Conservation (phyloP, 2,888 invertebrate species). For the Eremobia ochroleuca region DNA sequence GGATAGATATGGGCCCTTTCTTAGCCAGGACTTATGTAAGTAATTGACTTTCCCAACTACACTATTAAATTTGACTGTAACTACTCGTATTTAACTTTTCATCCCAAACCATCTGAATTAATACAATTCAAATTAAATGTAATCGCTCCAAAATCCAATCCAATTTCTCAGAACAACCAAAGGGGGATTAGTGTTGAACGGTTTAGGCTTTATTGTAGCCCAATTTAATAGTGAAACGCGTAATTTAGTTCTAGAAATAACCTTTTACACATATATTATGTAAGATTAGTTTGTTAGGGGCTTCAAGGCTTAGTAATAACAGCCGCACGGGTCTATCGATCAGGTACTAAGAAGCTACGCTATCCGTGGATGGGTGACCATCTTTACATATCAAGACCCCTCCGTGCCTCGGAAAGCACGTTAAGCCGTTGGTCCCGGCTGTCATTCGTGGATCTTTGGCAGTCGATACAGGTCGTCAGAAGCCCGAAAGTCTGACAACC, state of each 20-base stretch:
- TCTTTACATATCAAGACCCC: no score
- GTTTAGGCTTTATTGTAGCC: conserved; percentile 13
- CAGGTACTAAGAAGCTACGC: no score
- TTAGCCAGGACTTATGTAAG: conserved; percentile 20
- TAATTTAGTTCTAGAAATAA: conserved; percentile 7
- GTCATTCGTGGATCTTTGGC: background rate
- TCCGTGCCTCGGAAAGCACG: background rate
- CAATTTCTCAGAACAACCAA: conserved; percentile 52
- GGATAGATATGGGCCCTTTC: conserved; percentile 31
- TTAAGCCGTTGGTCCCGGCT: background rate
- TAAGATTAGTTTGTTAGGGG: background rate
- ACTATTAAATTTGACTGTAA: conserved; percentile 32
- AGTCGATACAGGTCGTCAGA: background rate
- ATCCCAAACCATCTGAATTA: conserved; percentile 51
- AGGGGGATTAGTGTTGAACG: conserved; percentile 36
- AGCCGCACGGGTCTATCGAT: background rate
- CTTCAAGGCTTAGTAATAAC: background rate
- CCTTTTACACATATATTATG: background rate
- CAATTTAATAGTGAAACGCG: conserved; percentile 8
- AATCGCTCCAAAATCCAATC: conserved; percentile 43
- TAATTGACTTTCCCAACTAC: conserved; percentile 39
- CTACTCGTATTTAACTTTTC: conserved; percentile 55
- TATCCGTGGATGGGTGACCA: no score
- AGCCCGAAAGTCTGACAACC: background rate
- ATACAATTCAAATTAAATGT: conserved; percentile 56